Base-by-base conservation (phyloP, 2,888 invertebrate genomes). In the Acanthosoma haemorrhoidale region DNA sequence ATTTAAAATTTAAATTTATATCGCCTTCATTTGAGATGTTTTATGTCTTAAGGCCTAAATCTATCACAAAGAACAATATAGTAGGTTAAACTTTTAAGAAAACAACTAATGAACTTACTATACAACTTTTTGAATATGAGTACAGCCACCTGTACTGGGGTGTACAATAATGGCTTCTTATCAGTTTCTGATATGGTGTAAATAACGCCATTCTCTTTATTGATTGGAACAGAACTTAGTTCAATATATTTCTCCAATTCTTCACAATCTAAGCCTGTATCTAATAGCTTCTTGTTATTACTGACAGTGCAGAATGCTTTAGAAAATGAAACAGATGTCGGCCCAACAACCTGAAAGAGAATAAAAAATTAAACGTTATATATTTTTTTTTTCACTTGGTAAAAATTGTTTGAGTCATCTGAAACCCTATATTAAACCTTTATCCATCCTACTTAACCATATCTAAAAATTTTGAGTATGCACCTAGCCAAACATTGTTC, bases 211-310 rank as follows among this genome's bases (percentile, higher is more conserved):
- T 71, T 68, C 8, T 71, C 71, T 16, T 61, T 69, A 34, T 68
- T 70, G 15, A 73, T 73, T 70, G 73, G 70, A 6, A 75, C 75
- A 15, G 72, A 58, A 59, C 72, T 75, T 32, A 69, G 72, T 43
- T 71, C 32, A 13, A 68, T 41, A 60, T 63, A 66, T n/a, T 32
- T 38, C 16, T 58, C 63, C 18, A 77, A 83, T 82, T 57, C 84
- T 82, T 77, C 83, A 81, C 38, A 76, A 73, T 39, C 79, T 79
- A 75, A 84, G 81, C 84, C 82, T 51, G 81, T 80, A 75, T 86
- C 85, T 78, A 88, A 82, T 9, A 87, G 81, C 58, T 85, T 84
- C 77, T 88, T 87, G 76, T 87, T 88, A 77, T 87, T 83, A 73
- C 84, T 83, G 41, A 88, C 84, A 1, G 82, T 81, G 38, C 60